A percentile compares a stretch with the other conserved stretches of the same genome.
phyloP scores from a whole-genome alignment of 2,113 vertebrate genomes.

The Oncorhynchus gorbuscha region DNA sequence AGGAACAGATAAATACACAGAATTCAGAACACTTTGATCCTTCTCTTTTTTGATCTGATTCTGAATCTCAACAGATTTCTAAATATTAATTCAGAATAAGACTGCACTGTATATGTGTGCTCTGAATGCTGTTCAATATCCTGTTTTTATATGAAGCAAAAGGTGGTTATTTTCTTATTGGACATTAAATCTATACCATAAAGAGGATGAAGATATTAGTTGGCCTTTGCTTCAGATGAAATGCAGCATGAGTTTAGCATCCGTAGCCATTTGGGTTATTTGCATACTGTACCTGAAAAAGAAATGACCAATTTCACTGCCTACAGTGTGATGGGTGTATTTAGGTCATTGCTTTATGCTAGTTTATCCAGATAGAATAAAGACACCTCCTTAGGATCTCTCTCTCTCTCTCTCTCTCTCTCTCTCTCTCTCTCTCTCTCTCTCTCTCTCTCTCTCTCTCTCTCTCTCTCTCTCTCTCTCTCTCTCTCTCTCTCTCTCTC shows the following conservation, averaged over 20 bases:
- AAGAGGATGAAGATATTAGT: background rate
- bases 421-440: too few species aligned
- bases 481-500: too few species aligned
- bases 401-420: too few species aligned
- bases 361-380: constrained; percentile 36
- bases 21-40: constrained; percentile 47
- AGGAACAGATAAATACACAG: constrained; percentile 31
- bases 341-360: constrained; percentile 40
- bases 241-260: background rate
- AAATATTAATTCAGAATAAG: constrained; percentile 16
- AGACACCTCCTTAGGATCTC: constrained; percentile 6
- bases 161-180: background rate
- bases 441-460: background rate
- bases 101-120: constrained; percentile 10
- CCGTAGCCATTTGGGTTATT: background rate
- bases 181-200: background rate
- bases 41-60: constrained; percentile 34
- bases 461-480: background rate
- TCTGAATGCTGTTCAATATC: constrained; percentile 33
- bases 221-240: background rate
- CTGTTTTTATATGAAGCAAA: background rate
- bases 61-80: constrained; percentile 32
- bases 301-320: background rate
- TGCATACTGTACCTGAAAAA: background rate
- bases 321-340: constrained; percentile 30